Evolutionary conservation across 23 tunicate species (phyloP), one percentile per base, ranked within the genome.

Genomic region (Ciona savignyi): DNA sequence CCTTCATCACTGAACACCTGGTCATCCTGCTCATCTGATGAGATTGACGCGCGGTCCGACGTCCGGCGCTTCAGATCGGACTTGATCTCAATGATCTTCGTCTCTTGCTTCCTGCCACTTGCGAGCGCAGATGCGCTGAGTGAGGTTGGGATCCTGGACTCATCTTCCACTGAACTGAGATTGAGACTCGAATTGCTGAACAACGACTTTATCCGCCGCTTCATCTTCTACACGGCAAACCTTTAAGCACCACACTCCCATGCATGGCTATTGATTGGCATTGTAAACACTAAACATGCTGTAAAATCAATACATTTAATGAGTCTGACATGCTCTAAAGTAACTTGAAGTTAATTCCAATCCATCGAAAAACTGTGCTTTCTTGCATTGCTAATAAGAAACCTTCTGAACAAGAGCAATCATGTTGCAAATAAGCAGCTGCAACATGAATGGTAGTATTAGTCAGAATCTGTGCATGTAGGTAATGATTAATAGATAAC

Each of bases 141-240:
- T 2, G 34, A 25, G 4, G 69, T 32, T 28, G 76, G 83, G 28
- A 24, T 67, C 2, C 34, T 33, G 34, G 35, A 35, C 3, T 27
- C 4, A 49, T 42, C 32, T 35, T 70, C 69, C 29, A 60, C 83
- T 63, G 34, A 29, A 28, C 49, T 67, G 69, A 9, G 24, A 22
- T 63, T 63, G 6, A 63, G 67, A 63, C 49, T 60, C 22, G 83
- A 79, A 26, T 48, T 68, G 20, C 72, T 34, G 23, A 79, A 70
- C 9, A 79, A 29, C 20, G 83, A 79, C 22, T 30, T 70, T 19
- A 79, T 42, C 15, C 83, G 68, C 29, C 60, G 56, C 30, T 79
- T 79, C 83, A 79, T 79, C 56, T 6, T 42, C 56, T 15, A 6
- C 56, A 42, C 56, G 9, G 56, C 9, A 42, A 42, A 15, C 56